Percentiles rank a stretch among this genome's conserved stretches.
Evolutionary conservation across 1,140 invertebrate genomes (phyloP).

Genomic region (Brachionus plicatilis): DNA sequence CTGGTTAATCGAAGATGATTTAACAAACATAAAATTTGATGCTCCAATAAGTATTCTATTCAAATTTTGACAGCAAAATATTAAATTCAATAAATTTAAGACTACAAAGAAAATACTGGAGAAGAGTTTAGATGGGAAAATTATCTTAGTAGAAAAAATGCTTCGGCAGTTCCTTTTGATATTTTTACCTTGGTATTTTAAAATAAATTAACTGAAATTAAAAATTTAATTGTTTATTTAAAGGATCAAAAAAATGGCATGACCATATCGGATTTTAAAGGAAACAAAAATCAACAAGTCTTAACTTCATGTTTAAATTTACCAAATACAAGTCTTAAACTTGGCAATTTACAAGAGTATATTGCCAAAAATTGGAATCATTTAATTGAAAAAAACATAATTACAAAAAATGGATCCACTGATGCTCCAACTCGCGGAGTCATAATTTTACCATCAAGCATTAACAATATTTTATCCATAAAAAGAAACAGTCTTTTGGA

Average conservation of each 20-base stretch:
- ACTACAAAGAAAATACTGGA: neutral
- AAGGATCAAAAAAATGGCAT: slow-evolving; percentile 19
- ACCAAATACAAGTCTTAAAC: neutral
- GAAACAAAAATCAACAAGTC: neutral
- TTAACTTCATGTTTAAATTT: neutral
- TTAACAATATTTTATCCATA: neutral
- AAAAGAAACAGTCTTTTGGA: neutral
- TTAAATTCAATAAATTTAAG: neutral
- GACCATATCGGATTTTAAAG: neutral
- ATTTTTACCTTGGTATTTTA: neutral
- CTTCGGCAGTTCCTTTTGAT: slow-evolving; percentile 11
- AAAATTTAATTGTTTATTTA: neutral
- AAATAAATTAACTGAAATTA: neutral
- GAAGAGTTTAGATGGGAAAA: neutral
- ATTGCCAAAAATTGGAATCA: slow-evolving; percentile 9
- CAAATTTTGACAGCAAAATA: neutral
- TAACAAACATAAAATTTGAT: slow-evolving; percentile 2
- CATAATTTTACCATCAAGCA: neutral
- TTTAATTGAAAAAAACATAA: neutral
- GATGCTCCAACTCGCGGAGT: neutral
- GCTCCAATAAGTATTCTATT: neutral
- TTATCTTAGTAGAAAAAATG: neutral
- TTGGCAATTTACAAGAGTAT: neutral
- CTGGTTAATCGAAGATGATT: neutral
- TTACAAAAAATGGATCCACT: neutral